A percentile compares a stretch with the other conserved stretches of the same genome.
These are phyloP conservation scores for Dicerorhinus sumatrensis DNA, from an alignment of 2,113 vertebrate species.

Conservation along the genomic window DNA sequence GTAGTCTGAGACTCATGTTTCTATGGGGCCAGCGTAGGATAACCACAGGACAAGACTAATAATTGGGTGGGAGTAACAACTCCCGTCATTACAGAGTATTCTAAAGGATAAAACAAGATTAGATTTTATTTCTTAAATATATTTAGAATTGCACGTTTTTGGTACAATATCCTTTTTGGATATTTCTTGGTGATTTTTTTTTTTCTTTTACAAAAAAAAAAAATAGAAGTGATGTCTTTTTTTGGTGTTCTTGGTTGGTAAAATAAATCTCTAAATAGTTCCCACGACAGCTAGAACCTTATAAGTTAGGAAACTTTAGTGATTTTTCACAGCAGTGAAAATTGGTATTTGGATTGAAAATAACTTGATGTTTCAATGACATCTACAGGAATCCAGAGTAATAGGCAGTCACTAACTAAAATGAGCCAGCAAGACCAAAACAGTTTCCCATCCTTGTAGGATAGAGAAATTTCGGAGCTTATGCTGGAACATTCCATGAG, in stretches of 20 bases:
- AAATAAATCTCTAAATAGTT: background rate
- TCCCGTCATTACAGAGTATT: background rate
- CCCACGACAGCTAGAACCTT: background rate
- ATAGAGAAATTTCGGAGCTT: background rate
- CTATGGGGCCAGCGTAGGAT: too few relatives aligned
- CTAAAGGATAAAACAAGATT: background rate
- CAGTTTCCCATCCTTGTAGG: background rate
- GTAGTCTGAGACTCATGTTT: background rate
- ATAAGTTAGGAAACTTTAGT: background rate
- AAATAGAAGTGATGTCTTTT: conserved; percentile 1
- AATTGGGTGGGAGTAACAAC: background rate
- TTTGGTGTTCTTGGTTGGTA: background rate
- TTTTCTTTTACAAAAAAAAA: background rate
- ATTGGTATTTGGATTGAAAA: background rate
- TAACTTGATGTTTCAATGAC: background rate
- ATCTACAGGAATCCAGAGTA: background rate
- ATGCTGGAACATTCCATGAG: background rate
- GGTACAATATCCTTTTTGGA: background rate
- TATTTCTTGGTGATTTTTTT: background rate
- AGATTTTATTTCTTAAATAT: background rate
- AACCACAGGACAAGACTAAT: background rate
- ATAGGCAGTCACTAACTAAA: background rate
- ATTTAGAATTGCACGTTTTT: background rate
- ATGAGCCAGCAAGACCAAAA: background rate
- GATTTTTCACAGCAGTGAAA: conserved; percentile 8